Percentiles rank a stretch among this genome's conserved stretches.
Evolutionary conservation across 2,113 vertebrate species (phyloP).

Genomic region (Ammodytes dubius): DNA sequence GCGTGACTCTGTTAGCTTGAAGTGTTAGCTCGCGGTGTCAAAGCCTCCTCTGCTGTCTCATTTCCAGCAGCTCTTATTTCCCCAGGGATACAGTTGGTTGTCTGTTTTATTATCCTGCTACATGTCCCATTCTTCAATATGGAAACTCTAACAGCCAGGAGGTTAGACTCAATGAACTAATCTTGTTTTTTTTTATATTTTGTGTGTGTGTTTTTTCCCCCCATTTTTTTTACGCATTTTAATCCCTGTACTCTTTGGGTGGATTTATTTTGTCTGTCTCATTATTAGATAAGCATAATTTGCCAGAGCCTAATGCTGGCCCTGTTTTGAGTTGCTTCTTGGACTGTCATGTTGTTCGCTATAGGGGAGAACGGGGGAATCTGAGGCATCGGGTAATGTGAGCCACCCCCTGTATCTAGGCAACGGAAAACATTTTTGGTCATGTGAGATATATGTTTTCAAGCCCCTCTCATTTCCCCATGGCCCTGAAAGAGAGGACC

Average conservation of each 20-base stretch:
- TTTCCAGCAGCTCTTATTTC: constrained; percentile 46
- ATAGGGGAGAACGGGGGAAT: neutral
- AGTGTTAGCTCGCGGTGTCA: constrained; percentile 31
- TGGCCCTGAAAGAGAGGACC: too few species aligned
- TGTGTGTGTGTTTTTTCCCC: too few species aligned
- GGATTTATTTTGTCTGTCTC: constrained; percentile 9
- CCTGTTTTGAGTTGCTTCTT: neutral
- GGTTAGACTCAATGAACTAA: constrained; percentile 24
- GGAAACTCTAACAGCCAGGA: constrained; percentile 1
- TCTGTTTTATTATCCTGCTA: constrained; percentile 17
- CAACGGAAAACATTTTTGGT: too few species aligned
- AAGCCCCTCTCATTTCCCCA: too few species aligned
- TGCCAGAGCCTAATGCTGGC: neutral
- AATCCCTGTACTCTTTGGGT: constrained; percentile 9
- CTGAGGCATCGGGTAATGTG: too few species aligned
- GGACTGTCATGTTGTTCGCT: neutral
- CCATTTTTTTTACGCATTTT: constrained; percentile 5
- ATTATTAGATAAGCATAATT: constrained; percentile 3
- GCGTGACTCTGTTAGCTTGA: constrained; percentile 35
- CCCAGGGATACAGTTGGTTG: constrained; percentile 8
- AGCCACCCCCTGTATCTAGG: too few species aligned
- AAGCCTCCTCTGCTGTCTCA: constrained; percentile 8
- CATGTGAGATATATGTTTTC: too few species aligned
- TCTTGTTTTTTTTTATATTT: constrained; percentile 26
- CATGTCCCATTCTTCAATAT: constrained; percentile 9